These are phyloP conservation scores for Stomorhina lunata DNA, from an alignment of 2,888 invertebrate species.

Conservation along the genomic window DNA sequence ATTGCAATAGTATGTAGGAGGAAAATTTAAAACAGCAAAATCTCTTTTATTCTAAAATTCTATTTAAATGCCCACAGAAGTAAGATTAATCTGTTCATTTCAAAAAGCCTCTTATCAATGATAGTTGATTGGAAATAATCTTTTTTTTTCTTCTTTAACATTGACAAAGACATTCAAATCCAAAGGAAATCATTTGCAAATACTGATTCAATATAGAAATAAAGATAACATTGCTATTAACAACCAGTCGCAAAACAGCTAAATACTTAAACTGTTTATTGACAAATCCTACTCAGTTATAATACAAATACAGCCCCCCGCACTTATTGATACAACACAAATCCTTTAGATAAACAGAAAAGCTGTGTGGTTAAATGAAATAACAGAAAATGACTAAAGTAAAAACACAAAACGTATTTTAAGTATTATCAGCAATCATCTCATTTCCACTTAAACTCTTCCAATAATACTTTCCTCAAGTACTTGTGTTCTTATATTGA, in stretches of 20 bases:
- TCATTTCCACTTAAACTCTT: conserved; percentile 56
- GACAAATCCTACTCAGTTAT: conserved; percentile 38
- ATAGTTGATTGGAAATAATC: too few relatives aligned
- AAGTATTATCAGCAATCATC: conserved; percentile 51
- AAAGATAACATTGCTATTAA: conserved; percentile 43
- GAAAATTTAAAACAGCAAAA: too few relatives aligned
- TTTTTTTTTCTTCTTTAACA: background rate
- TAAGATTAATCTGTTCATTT: too few relatives aligned
- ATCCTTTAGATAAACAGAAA: conserved; percentile 53
- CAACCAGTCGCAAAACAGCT: conserved; percentile 42
- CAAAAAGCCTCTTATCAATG: too few relatives aligned
- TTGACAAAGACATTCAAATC: too few relatives aligned
- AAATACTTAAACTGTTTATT: conserved; percentile 58
- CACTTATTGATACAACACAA: conserved; percentile 2
- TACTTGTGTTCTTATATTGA: conserved; percentile 52
- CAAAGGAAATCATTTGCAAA: too few relatives aligned
- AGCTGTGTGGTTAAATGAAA: conserved; percentile 4
- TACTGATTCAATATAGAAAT: conserved; percentile 41
- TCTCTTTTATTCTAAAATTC: too few relatives aligned
- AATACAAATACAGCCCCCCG: background rate
- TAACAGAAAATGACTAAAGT: background rate
- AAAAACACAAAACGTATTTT: conserved; percentile 34
- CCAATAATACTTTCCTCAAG: conserved; percentile 22
- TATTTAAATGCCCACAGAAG: too few relatives aligned
- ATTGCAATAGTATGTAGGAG: too few relatives aligned